Evolutionary conservation across 1,140 invertebrate genomes (phyloP), one percentile per base, ranked within the genome.

Genomic region (Pseudomyrmex cubaensis): DNA sequence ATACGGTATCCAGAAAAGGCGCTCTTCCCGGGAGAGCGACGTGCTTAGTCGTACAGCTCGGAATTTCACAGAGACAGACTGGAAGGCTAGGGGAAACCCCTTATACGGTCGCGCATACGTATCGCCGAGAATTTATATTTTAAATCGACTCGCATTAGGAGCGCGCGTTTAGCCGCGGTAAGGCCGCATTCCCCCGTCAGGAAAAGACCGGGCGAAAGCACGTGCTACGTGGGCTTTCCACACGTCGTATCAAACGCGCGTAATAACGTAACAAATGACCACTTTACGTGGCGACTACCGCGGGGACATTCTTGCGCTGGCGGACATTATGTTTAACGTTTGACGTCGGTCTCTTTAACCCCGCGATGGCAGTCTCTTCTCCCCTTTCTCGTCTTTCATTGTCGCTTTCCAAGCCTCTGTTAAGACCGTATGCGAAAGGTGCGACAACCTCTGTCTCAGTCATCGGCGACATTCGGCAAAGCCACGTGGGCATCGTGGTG

Each of bases 231-330:
- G 54, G 77, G 75, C 67, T 85, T 88, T 86, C 75, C 88, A 84
- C 89, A 77, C 84, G 88, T 88, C 85, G 89, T 91, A 93, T 93
- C 92, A 93, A 91, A 93, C 89, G 88, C 78, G 86, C 88, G 91
- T 93, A 93, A 93, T 93, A 93, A 93, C 90, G 88, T 93, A 91
- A 92, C 92, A 92, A 93, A 93, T 93, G 89, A 92, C 92, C 92
- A 93, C 91, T 93, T 93, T 92, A 90, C 91, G 85, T 86, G 85
- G 73, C 74, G 83, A 72, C 88, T 89, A 90, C 90, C 90, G 87
- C 83, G 73, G 88, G 87, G 89, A 90, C 90, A 92, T 93, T 93
- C 92, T 92, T 90, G 84, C 35, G 35, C 87, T 85, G 82, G 63
- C 83, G 75, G 78, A 86, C 92, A 93, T 93, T 93, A 92, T 89